Conservation (phyloP, 2,113 vertebrate species). For the Oncorhynchus tshawytscha region DNA sequence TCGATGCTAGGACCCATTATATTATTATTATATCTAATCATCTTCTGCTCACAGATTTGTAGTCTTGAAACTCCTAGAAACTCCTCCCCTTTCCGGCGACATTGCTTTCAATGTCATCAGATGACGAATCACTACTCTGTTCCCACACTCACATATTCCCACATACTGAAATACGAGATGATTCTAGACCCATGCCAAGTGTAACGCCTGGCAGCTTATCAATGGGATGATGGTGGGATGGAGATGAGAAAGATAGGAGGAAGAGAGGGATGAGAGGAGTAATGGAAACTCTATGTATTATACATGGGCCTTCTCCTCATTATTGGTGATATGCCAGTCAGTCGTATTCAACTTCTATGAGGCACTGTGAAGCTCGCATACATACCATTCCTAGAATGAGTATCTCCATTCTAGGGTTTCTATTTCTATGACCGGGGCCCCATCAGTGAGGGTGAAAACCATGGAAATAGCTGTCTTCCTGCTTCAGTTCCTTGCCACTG, state of each 20-base stretch:
- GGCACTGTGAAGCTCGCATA: neutral
- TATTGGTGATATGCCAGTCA: neutral
- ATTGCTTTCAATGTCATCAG: neutral
- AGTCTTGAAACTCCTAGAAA: neutral
- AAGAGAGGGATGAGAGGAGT: neutral
- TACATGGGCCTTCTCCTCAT: neutral
- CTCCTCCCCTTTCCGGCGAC: neutral
- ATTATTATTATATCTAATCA: too few relatives aligned
- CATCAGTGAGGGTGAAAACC: neutral
- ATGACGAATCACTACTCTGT: neutral
- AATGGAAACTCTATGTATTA: conserved; percentile 6
- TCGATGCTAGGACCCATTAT: too few relatives aligned
- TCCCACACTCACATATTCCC: neutral
- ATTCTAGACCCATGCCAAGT: neutral
- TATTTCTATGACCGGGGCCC: too few relatives aligned
- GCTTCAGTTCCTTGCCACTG: too few relatives aligned
- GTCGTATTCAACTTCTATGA: neutral
- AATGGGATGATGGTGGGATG: neutral
- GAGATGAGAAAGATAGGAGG: neutral
- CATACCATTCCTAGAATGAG: too few relatives aligned
- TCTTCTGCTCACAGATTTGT: neutral
- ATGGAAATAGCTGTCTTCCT: too few relatives aligned
- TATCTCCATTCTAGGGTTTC: too few relatives aligned
- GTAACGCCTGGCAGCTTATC: neutral
- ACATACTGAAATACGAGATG: neutral